phyloP scores from a whole-genome alignment of 2,888 invertebrate species.

The Ornithoptera alexandrae region DNA sequence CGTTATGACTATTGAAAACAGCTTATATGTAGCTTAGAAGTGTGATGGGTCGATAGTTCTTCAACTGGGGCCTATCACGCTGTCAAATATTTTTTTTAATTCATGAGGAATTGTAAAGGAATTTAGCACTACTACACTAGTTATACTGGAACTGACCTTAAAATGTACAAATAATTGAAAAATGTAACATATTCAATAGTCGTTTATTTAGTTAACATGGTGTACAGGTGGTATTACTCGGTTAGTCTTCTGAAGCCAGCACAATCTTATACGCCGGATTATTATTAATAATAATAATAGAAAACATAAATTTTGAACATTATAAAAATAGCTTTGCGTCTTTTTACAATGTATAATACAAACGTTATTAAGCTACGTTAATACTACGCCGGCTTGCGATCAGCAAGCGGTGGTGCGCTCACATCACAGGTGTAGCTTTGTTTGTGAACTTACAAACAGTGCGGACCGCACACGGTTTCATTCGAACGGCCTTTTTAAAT shows the following conservation, averaged over 20 bases:
- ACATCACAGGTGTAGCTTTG: conserved; percentile 31
- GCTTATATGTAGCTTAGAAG: too few species aligned
- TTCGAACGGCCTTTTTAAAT: background rate
- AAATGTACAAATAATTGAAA: background rate
- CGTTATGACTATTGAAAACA: too few species aligned
- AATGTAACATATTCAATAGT: conserved; percentile 43
- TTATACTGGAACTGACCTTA: too few species aligned
- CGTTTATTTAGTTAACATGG: conserved; percentile 68
- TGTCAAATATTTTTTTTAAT: too few species aligned
- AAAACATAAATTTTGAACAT: conserved; percentile 55
- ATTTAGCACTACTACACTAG: too few species aligned
- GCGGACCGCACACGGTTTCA: background rate
- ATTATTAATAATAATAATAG: conserved; percentile 37
- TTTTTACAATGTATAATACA: conserved; percentile 45
- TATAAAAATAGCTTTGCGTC: conserved; percentile 68
- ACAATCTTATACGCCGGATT: conserved; percentile 40
- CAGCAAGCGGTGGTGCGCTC: conserved; percentile 5
- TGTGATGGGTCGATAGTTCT: too few species aligned
- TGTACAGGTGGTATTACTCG: conserved; percentile 49
- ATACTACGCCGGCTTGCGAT: conserved; percentile 27
- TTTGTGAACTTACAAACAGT: conserved; percentile 5
- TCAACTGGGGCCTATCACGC: too few species aligned
- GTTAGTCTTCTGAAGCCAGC: conserved; percentile 46
- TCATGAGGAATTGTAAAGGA: too few species aligned
- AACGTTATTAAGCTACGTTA: conserved; percentile 32